Conservation (phyloP, 2,888 invertebrate species). For the Coenonympha glycerion region DNA sequence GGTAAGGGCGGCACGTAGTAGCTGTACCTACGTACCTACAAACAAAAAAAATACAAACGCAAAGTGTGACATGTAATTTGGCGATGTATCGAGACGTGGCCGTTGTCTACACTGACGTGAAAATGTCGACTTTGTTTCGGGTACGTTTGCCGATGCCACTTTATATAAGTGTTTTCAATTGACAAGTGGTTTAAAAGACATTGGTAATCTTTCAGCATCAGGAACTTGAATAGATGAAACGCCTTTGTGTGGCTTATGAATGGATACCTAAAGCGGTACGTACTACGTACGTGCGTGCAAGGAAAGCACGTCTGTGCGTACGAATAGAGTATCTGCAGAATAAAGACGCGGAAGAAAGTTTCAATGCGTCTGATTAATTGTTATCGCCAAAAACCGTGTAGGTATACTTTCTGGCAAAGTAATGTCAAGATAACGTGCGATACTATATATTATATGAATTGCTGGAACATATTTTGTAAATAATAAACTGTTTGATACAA, state of each 20-base stretch:
- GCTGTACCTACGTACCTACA: too few species aligned
- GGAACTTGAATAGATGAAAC: neutral
- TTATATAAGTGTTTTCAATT: neutral
- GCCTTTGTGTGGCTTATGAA: neutral
- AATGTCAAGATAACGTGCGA: too few species aligned
- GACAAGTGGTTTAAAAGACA: neutral
- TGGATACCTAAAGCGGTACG: too few species aligned
- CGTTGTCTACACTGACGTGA: conserved; percentile 36
- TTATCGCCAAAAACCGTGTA: too few species aligned
- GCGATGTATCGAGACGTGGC: conserved; percentile 46
- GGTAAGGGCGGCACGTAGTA: conserved; percentile 46
- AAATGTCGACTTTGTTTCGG: conserved; percentile 63
- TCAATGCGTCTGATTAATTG: too few species aligned
- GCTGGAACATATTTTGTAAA: neutral
- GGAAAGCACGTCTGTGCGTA: too few species aligned
- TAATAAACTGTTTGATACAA: too few species aligned
- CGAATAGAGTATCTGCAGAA: too few species aligned
- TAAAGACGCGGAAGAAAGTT: too few species aligned
- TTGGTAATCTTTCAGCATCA: neutral
- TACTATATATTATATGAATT: too few species aligned
- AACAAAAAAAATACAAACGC: conserved; percentile 30
- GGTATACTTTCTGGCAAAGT: too few species aligned
- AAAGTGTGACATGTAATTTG: conserved; percentile 42
- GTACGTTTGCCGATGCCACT: conserved; percentile 43
- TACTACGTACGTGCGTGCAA: too few species aligned